Conservation (phyloP, 1,140 invertebrate genomes). For the Manduca sexta region DNA sequence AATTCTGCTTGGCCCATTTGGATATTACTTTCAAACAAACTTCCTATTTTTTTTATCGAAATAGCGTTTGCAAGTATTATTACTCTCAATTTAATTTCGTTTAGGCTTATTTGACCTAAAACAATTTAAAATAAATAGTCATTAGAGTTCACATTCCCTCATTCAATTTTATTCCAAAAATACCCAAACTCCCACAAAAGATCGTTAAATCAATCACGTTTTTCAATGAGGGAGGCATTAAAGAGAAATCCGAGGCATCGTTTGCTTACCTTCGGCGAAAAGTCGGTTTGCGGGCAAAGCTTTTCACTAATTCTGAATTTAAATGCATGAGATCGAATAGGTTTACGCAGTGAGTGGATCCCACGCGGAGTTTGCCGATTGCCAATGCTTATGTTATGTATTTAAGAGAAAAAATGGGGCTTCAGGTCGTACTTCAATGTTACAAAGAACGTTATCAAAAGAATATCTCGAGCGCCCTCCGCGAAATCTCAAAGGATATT, state of each 20-base stretch:
- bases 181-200: constrained; percentile 5
- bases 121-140: too few species aligned
- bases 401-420: constrained; percentile 43
- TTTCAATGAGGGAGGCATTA: constrained; percentile 48
- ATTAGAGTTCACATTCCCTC: too few species aligned
- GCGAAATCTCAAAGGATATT: background rate
- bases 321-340: constrained; percentile 70
- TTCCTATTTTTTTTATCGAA: too few species aligned
- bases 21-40: too few species aligned
- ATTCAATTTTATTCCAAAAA: too few species aligned
- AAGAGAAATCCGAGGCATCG: constrained; percentile 42
- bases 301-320: constrained; percentile 68
- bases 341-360: constrained; percentile 46
- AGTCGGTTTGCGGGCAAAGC: constrained; percentile 48
- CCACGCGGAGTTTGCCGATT: constrained; percentile 41
- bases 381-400: constrained; percentile 55
- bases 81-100: too few species aligned
- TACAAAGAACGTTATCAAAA: constrained; percentile 33
- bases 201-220: constrained; percentile 56
- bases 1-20: too few species aligned
- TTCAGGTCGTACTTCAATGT: constrained; percentile 26
- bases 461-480: constrained; percentile 26
- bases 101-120: too few species aligned
- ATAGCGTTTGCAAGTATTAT: too few species aligned
- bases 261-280: constrained; percentile 54